Conservation (phyloP, 2,113 vertebrate species). For the Anser cygnoides region DNA sequence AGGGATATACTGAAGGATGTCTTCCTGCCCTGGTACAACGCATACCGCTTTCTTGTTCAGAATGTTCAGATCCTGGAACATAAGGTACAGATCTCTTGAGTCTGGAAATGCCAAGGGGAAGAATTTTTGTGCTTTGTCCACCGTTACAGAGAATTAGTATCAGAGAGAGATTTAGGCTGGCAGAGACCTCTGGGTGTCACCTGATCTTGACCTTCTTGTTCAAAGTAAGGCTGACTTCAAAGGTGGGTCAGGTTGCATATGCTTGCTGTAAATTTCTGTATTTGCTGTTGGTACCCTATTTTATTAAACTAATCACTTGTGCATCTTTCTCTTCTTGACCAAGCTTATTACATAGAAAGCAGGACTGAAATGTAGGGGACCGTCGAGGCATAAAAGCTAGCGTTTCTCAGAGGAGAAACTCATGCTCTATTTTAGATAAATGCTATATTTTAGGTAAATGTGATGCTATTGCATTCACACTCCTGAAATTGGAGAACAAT, state of each 20-base stretch:
- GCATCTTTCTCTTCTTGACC: background rate
- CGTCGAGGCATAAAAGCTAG: background rate
- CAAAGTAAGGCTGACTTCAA: background rate
- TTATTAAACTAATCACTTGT: background rate
- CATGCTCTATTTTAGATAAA: background rate
- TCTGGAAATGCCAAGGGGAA: background rate
- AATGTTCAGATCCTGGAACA: slow-evolving; percentile 87
- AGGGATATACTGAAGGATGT: slow-evolving; percentile 95
- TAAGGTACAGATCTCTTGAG: slow-evolving; percentile 76
- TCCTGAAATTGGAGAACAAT: background rate
- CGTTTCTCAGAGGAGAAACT: background rate
- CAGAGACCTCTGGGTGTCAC: background rate
- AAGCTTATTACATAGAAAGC: background rate
- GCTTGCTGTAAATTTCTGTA: background rate
- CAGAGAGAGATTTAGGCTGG: background rate
- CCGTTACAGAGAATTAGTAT: background rate
- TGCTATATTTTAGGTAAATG: background rate
- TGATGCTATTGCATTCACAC: background rate
- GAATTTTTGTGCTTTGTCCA: background rate
- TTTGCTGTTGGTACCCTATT: background rate
- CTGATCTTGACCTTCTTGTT: background rate
- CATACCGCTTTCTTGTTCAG: slow-evolving; percentile 96
- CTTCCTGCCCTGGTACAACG: slow-evolving; percentile 98
- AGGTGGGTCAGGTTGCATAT: background rate
- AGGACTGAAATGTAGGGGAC: background rate